Evolutionary conservation across 2,888 invertebrate genomes (phyloP).

Genomic region (Tricholauxania praeusta): DNA sequence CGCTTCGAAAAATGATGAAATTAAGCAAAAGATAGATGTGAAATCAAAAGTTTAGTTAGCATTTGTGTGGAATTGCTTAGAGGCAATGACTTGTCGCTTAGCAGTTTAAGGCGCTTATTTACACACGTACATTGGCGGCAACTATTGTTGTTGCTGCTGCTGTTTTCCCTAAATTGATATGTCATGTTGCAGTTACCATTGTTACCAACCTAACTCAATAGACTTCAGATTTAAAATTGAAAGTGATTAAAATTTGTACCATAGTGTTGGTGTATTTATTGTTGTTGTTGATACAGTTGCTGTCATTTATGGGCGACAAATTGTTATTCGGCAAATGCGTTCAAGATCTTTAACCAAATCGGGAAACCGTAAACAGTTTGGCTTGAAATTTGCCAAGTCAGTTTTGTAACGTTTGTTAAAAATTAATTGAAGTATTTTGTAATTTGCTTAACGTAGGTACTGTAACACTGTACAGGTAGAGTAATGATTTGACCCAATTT

Average conservation of each 20-base stretch:
- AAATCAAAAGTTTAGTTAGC: slow-evolving; percentile 6
- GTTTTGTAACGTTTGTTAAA: too few species aligned
- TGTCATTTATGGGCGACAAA: neutral
- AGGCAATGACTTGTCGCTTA: neutral
- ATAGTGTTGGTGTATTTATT: too few species aligned
- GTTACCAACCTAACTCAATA: neutral
- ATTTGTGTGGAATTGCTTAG: neutral
- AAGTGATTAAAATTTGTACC: slow-evolving; percentile 1
- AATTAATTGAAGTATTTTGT: too few species aligned
- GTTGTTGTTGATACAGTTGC: neutral
- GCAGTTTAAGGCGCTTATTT: too few species aligned
- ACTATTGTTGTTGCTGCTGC: neutral
- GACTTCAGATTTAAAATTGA: slow-evolving; percentile 16
- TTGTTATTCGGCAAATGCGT: slow-evolving; percentile 11
- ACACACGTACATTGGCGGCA: neutral
- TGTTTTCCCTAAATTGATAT: neutral
- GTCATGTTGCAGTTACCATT: slow-evolving; percentile 21
- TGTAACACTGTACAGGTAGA: too few species aligned
- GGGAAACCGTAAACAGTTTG: slow-evolving; percentile 15
- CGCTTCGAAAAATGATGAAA: too few species aligned
- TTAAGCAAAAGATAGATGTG: neutral
- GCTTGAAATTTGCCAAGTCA: neutral
- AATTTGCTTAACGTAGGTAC: too few species aligned
- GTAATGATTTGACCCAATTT: too few species aligned
- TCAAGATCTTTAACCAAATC: slow-evolving; percentile 32